Conservation (phyloP, 2,888 invertebrate species). For the Dusona sp. region DNA sequence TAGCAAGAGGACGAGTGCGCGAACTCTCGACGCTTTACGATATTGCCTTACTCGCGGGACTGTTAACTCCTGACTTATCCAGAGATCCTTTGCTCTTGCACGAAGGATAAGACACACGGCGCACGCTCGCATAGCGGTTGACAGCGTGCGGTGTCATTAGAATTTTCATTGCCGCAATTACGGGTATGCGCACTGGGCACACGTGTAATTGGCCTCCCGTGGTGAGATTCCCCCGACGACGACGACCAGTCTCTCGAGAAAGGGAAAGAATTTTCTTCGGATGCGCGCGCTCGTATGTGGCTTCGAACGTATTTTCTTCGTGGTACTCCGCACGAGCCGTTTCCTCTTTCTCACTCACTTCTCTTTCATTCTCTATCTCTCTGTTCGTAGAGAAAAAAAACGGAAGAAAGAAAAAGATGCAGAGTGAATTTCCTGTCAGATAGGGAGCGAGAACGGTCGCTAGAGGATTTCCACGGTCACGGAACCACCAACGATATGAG, state of each 20-base stretch:
- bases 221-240: slow-evolving; percentile 63
- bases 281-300: slow-evolving; percentile 33
- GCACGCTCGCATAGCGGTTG: slow-evolving; percentile 70
- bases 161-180: slow-evolving; percentile 81
- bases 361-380: background rate
- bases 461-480: slow-evolving; percentile 62
- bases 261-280: slow-evolving; percentile 65
- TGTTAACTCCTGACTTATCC: slow-evolving; percentile 54
- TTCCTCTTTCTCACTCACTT: slow-evolving; percentile 6
- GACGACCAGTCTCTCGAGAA: slow-evolving; percentile 52
- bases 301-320: slow-evolving; percentile 64
- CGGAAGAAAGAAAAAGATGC: slow-evolving; percentile 3
- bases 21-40: slow-evolving; percentile 57
- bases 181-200: slow-evolving; percentile 72
- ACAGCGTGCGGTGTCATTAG: slow-evolving; percentile 79
- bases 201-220: slow-evolving; percentile 81
- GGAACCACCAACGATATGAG: slow-evolving; percentile 63
- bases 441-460: slow-evolving; percentile 43
- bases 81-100: slow-evolving; percentile 24
- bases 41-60: slow-evolving; percentile 53
- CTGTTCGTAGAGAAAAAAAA: background rate
- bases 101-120: slow-evolving; percentile 40
- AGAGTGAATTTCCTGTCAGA: slow-evolving; percentile 45
- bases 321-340: slow-evolving; percentile 58
- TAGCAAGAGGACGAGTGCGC: slow-evolving; percentile 53